phyloP scores from a whole-genome alignment of 2,888 invertebrate species.

The Folsomia candida region DNA sequence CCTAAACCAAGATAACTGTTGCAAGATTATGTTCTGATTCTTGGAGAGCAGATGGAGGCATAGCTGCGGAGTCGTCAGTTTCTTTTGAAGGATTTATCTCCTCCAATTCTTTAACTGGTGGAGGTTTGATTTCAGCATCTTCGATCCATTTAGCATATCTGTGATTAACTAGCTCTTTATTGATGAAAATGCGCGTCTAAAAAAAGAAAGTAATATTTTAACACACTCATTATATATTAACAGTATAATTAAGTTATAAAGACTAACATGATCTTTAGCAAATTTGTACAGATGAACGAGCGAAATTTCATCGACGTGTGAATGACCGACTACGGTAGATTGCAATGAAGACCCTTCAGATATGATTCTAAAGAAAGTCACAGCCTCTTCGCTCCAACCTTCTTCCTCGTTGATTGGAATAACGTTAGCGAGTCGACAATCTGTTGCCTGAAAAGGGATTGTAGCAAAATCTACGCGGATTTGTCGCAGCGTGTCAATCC shows the following conservation, averaged over 20 bases:
- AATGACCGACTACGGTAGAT: slow-evolving; percentile 83
- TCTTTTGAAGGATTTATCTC: too few species aligned
- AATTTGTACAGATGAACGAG: slow-evolving; percentile 79
- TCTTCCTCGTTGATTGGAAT: slow-evolving; percentile 64
- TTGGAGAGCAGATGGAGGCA: too few species aligned
- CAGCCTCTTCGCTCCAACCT: slow-evolving; percentile 74
- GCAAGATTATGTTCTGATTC: too few species aligned
- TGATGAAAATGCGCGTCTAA: slow-evolving; percentile 60
- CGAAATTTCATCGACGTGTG: slow-evolving; percentile 69
- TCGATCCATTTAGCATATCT: slow-evolving; percentile 74
- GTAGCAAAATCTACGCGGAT: slow-evolving; percentile 90
- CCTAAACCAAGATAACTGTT: too few species aligned
- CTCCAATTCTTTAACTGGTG: too few species aligned
- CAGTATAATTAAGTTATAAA: neutral
- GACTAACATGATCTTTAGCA: slow-evolving; percentile 67
- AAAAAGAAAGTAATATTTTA: too few species aligned
- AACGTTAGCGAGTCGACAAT: slow-evolving; percentile 88
- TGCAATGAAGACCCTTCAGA: slow-evolving; percentile 80
- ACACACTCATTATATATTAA: neutral
- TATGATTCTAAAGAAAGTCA: slow-evolving; percentile 71
- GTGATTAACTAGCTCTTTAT: slow-evolving; percentile 79
- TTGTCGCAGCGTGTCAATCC: slow-evolving; percentile 76
- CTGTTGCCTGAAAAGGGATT: slow-evolving; percentile 95
- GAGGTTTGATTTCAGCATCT: slow-evolving; percentile 32
- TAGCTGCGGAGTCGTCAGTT: too few species aligned